These are phyloP conservation scores for Zoroaster sp. DNA, from an alignment of 53 echinoderm and acorn worm species.

Conservation along the genomic window DNA sequence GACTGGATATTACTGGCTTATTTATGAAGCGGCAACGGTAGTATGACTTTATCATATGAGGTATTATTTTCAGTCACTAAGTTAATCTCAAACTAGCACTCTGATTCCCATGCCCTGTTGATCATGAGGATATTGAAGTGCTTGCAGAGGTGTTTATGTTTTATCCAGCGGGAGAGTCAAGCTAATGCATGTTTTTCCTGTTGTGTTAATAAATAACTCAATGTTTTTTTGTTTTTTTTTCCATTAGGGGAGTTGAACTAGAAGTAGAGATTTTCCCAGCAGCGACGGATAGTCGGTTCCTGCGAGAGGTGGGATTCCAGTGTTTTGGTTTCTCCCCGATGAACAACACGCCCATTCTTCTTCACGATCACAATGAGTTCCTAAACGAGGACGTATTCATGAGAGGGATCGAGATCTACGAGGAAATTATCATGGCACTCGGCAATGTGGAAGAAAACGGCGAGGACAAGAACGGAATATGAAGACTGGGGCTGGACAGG, in stretches of 20 bases:
- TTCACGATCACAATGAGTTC: constrained; percentile 96
- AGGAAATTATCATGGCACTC: constrained; percentile 72
- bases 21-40: no score
- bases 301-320: constrained; percentile 70
- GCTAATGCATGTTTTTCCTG: not conserved
- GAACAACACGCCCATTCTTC: constrained; percentile 91
- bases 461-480: constrained; percentile 1
- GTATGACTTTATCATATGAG: no score
- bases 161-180: not conserved
- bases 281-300: constrained; percentile 84
- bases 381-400: constrained; percentile 87
- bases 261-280: constrained; percentile 82
- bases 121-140: not conserved
- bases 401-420: constrained; percentile 79
- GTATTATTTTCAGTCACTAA: not conserved
- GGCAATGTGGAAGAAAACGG: constrained; percentile 55
- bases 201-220: not conserved
- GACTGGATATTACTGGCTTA: no score
- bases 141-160: not conserved
- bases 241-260: constrained; percentile 62
- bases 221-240: not conserved
- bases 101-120: not conserved
- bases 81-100: not conserved
- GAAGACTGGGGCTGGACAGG: no score
- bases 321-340: constrained; percentile 93